A percentile compares a stretch with the other conserved stretches of the same genome.
These are phyloP conservation scores for Quiscalus mexicanus DNA, from an alignment of 2,113 vertebrate species.

Conservation along the genomic window DNA sequence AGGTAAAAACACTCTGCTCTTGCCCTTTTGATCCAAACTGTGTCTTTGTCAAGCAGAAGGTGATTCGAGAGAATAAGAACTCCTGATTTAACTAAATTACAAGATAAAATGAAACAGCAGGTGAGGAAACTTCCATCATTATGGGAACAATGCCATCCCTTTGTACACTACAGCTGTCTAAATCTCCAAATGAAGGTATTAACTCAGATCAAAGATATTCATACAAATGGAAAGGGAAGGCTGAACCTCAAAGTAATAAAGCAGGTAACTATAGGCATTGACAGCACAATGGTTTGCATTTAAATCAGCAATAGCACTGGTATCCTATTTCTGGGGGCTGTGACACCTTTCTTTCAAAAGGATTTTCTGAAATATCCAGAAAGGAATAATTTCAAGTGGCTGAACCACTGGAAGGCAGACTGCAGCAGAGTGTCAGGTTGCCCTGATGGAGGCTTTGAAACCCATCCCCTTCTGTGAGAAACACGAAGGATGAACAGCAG, in stretches of 20 bases:
- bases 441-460: background rate
- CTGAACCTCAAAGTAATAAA: slow-evolving; percentile 11
- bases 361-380: slow-evolving; percentile 1
- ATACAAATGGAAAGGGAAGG: background rate
- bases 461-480: background rate
- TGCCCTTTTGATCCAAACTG: slow-evolving; percentile 9
- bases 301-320: background rate
- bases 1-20: background rate
- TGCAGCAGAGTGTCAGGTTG: background rate
- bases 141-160: slow-evolving; percentile 39
- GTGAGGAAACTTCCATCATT: slow-evolving; percentile 23
- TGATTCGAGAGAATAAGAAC: slow-evolving; percentile 4
- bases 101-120: slow-evolving; percentile 13
- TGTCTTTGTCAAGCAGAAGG: slow-evolving; percentile 14
- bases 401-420: background rate
- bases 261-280: slow-evolving; percentile 6
- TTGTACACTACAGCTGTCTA: slow-evolving; percentile 22
- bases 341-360: background rate
- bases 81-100: slow-evolving; percentile 20
- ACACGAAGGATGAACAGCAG: background rate
- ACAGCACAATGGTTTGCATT: slow-evolving; percentile 16
- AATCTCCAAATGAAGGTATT: slow-evolving; percentile 42
- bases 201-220: slow-evolving; percentile 56
- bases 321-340: background rate
- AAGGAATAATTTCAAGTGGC: background rate